Conservation (phyloP, 1,140 invertebrate genomes). For the Platorchestia sp. region DNA sequence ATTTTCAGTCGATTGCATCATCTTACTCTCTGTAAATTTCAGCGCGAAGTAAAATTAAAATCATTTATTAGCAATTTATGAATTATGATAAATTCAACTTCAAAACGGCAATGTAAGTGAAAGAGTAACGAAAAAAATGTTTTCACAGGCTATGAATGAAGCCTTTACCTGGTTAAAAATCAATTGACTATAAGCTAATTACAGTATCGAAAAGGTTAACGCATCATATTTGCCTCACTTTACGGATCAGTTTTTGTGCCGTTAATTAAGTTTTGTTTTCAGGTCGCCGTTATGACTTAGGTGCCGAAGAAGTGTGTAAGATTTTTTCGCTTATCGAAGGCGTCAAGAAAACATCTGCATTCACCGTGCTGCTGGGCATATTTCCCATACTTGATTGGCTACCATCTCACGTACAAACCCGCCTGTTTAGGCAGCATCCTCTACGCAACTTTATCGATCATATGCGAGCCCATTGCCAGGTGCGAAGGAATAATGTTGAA, state of each 20-base stretch:
- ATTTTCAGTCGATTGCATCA: no score
- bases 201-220: not conserved
- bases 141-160: no score
- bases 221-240: no score
- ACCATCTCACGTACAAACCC: not conserved
- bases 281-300: conserved; percentile 58
- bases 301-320: conserved; percentile 49
- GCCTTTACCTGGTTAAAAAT: no score
- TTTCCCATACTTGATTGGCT: conserved; percentile 54
- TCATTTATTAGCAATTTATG: no score
- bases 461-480: not conserved
- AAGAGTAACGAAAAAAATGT: no score
- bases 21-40: no score
- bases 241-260: no score
- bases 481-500: not conserved
- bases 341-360: conserved; percentile 47
- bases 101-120: no score
- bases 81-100: no score
- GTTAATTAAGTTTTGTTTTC: not conserved
- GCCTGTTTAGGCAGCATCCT: not conserved
- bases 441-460: not conserved
- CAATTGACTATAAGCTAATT: no score
- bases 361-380: conserved; percentile 47
- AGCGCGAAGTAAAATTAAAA: no score
- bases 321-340: conserved; percentile 12